phyloP scores from a whole-genome alignment of 2,113 vertebrate species.

The Propithecus coquereli region DNA sequence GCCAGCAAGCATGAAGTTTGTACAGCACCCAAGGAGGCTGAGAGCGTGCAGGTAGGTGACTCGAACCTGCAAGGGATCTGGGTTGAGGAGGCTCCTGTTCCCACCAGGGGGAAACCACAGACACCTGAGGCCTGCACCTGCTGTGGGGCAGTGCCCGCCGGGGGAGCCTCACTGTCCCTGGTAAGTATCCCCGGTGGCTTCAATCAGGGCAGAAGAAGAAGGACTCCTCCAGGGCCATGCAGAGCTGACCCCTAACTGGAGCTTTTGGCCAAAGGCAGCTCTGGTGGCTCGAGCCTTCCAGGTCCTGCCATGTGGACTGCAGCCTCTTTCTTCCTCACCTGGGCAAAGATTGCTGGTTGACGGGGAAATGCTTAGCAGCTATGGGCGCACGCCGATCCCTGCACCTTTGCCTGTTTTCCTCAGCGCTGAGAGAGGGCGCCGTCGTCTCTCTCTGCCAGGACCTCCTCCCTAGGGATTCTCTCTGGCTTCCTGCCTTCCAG shows the following conservation, averaged over 20 bases:
- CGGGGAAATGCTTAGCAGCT: accelerated
- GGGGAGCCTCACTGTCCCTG: neutral
- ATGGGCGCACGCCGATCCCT: accelerated
- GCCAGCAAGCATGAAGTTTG: neutral
- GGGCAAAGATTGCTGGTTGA: neutral
- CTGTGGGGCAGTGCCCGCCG: neutral
- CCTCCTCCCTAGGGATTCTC: neutral
- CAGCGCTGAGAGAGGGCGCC: no score
- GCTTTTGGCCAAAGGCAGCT: neutral
- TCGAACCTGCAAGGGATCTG: neutral
- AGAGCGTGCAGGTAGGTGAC: neutral
- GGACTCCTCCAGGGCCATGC: neutral
- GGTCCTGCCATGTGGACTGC: neutral
- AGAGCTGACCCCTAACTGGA: neutral
- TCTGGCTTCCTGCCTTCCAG: neutral
- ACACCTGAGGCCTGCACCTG: accelerated
- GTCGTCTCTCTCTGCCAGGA: neutral
- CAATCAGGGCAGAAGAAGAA: neutral
- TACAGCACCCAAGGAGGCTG: accelerated
- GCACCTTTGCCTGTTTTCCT: neutral
- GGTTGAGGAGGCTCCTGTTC: neutral
- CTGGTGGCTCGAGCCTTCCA: neutral
- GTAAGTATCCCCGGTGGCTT: neutral
- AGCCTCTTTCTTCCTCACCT: neutral
- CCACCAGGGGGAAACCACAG: neutral